These are phyloP conservation scores for Cynaeus angustus DNA, from an alignment of 2,888 invertebrate species.

Conservation along the genomic window DNA sequence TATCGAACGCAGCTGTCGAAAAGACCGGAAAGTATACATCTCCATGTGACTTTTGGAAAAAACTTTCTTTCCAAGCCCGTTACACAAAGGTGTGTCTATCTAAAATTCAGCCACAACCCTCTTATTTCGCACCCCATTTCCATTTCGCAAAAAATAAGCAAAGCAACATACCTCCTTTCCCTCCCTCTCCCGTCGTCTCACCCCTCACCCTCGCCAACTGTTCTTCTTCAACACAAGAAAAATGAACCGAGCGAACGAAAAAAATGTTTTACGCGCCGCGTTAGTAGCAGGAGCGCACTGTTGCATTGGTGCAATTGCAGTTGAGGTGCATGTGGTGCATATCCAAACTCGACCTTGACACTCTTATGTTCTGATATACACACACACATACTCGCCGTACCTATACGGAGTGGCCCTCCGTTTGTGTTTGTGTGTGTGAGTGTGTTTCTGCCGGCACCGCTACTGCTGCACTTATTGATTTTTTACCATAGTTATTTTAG, in stretches of 20 bases:
- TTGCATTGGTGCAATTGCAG: slow-evolving; percentile 70
- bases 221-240: slow-evolving; percentile 13
- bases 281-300: slow-evolving; percentile 62
- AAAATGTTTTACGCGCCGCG: slow-evolving; percentile 59
- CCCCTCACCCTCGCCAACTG: slow-evolving; percentile 3
- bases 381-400: slow-evolving; percentile 42
- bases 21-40: slow-evolving; percentile 10
- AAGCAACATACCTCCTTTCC: slow-evolving; percentile 2
- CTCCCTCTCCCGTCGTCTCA: slow-evolving; percentile 22
- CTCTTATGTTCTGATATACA: slow-evolving; percentile 63
- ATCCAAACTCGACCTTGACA: slow-evolving; percentile 70
- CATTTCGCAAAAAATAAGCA: neutral
- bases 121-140: too few relatives aligned
- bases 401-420: slow-evolving; percentile 46
- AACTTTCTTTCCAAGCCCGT: too few relatives aligned
- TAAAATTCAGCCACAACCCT: too few relatives aligned
- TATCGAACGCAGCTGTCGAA: slow-evolving; percentile 23
- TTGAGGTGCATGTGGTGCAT: slow-evolving; percentile 68
- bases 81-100: too few relatives aligned
- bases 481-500: slow-evolving; percentile 65
- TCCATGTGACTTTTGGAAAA: too few relatives aligned
- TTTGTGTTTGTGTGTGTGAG: slow-evolving; percentile 40
- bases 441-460: slow-evolving; percentile 47
- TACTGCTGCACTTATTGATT: slow-evolving; percentile 65
- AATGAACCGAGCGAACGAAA: slow-evolving; percentile 20